These are phyloP conservation scores for Anguilla japonica DNA, from an alignment of 2,113 vertebrate genomes.

Conservation along the genomic window DNA sequence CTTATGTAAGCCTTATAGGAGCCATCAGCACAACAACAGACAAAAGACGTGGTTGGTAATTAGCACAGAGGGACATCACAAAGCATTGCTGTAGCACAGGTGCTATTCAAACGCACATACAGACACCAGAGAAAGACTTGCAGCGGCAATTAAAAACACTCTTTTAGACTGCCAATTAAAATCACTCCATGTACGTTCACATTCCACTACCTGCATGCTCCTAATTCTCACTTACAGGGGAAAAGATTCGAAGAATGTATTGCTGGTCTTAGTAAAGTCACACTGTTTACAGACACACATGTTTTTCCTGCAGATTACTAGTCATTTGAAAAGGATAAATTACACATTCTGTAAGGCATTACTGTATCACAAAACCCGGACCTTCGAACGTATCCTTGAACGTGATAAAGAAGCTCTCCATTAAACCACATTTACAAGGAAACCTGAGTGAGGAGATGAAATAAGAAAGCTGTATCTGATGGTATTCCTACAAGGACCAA, in stretches of 20 bases:
- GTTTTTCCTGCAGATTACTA: constrained; percentile 42
- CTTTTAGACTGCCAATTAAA: neutral
- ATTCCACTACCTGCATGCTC: neutral
- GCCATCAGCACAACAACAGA: constrained; percentile 48
- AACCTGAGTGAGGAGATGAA: no score
- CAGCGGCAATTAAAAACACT: neutral
- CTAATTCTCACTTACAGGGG: neutral
- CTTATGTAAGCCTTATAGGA: constrained; percentile 28
- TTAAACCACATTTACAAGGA: neutral
- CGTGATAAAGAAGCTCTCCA: neutral
- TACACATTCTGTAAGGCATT: constrained; percentile 49
- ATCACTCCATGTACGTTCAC: neutral
- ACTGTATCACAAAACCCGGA: constrained; percentile 38
- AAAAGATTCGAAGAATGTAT: neutral
- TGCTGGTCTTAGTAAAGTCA: neutral
- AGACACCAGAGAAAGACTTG: neutral
- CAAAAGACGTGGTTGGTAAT: neutral
- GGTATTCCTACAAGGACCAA: no score
- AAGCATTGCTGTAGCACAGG: neutral
- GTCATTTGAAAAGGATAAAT: constrained; percentile 55
- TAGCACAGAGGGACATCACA: constrained; percentile 9
- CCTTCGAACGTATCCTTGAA: neutral
- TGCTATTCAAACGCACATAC: neutral
- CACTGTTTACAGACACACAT: neutral
- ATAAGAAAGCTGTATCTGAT: no score